Conservation (phyloP, 2,888 invertebrate genomes). For the Chelonus formosanus region DNA sequence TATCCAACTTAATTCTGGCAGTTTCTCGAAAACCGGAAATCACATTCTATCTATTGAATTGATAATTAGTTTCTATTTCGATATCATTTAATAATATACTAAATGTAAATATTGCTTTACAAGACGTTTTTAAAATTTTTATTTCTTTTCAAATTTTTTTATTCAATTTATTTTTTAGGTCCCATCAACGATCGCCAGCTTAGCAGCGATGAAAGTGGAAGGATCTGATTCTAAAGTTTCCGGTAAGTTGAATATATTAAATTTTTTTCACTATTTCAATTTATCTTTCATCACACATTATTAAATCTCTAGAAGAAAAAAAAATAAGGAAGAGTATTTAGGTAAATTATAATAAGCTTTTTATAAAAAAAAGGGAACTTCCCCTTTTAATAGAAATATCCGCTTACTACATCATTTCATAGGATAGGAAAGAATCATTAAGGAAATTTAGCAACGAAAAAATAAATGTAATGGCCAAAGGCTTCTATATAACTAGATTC, state of each 20-base stretch:
- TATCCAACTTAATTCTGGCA: constrained; percentile 19
- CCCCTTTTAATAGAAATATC: constrained; percentile 65
- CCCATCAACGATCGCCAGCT: constrained; percentile 62
- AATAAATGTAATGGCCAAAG: constrained; percentile 29
- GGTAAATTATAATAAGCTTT: constrained; percentile 19
- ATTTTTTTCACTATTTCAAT: too few species aligned
- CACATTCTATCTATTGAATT: constrained; percentile 24
- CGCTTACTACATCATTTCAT: constrained; percentile 62
- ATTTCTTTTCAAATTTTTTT: not conserved
- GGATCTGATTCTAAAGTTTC: constrained; percentile 62
- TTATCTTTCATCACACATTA: constrained; percentile 1
- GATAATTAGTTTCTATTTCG: constrained; percentile 3
- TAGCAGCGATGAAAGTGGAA: constrained; percentile 63
- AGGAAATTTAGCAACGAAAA: constrained; percentile 54
- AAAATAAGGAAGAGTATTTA: constrained; percentile 28
- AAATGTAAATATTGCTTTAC: too few species aligned
- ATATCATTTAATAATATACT: not conserved
- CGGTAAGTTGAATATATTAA: constrained; percentile 54
- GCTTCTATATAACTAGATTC: not conserved
- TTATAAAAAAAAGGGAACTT: constrained; percentile 36
- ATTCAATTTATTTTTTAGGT: constrained; percentile 49
- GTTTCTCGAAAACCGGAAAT: constrained; percentile 38
- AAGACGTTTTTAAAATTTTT: too few species aligned
- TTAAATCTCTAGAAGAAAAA: constrained; percentile 16
- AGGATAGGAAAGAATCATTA: constrained; percentile 57